Base-by-base conservation (phyloP, 2,797 vertebrate species). In the Holocentrus rufus region DNA sequence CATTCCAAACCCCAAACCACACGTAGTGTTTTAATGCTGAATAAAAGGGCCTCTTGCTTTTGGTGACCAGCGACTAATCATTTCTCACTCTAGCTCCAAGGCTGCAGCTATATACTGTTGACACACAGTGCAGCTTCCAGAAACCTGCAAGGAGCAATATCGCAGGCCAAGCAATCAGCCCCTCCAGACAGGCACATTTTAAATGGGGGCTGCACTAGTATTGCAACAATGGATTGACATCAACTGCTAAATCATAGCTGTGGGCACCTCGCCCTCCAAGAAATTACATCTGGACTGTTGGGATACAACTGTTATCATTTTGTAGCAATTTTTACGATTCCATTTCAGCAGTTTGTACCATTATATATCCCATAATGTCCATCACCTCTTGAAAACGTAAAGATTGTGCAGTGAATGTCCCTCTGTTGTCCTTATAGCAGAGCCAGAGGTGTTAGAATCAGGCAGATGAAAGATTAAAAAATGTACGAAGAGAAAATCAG, bases 391-490 rank as follows among this genome's bases (percentile, higher is more conserved):
- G 17, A 23, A 64, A 73, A 72, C 11, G 20, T 8, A 58, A 56
- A 44, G 39, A 59, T 55, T 4, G 0, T 6, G 49, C 10, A 44
- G 5, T 23, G 42, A 49, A 42, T 27, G 20, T 8, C 15, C n/a
- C 59, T 36, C 34, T 36, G 9, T 58, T 66, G 22, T 67, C 34
- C 34, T 74, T 57, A 2, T 5, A 63, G n/a, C n/a, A 50, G n/a
- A 14, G 54, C 34, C 59, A 65, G 39, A 52, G 31, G 5, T 63
- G 52, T 66, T 22, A 49, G 1, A 20, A 62, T 65, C 14, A 52
- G 20, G 7, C 20, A 52, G 42, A 22, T 69, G 25, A 74, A 53
- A 67, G 34, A 65, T 82, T 66, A 75, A 68, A 50, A 18, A 63
- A 54, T 27, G 2, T 23, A 39, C 23, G 42, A 18, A 25, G 6